phyloP scores from a whole-genome alignment of 2,888 invertebrate species.

The Lycia hirtaria region DNA sequence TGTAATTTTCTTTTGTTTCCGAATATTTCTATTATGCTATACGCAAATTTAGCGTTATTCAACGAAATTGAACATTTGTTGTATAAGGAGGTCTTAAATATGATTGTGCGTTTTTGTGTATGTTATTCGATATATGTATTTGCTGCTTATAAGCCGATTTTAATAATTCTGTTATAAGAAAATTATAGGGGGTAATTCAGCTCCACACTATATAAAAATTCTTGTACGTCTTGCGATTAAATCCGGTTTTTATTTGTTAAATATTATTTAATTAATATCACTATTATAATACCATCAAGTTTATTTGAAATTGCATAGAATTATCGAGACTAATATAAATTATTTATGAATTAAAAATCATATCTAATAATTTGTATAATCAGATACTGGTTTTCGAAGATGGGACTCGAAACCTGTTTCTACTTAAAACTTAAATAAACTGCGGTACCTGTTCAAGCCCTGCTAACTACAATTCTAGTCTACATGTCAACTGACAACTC shows the following conservation, averaged over 20 bases:
- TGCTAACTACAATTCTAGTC: neutral
- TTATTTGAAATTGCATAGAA: neutral
- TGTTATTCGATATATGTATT: too few relatives aligned
- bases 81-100: too few relatives aligned
- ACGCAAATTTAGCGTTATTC: neutral
- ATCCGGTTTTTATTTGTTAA: too few relatives aligned
- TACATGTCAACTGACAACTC: too few relatives aligned
- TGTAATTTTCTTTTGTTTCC: neutral
- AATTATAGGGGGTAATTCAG: too few relatives aligned
- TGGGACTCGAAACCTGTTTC: constrained; percentile 31
- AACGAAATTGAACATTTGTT: too few relatives aligned
- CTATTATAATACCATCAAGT: neutral
- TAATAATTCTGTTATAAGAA: too few relatives aligned
- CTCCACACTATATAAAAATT: too few relatives aligned
- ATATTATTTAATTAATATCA: neutral
- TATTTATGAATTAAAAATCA: constrained; percentile 28
- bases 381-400: constrained; percentile 24
- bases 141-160: too few relatives aligned
- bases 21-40: too few relatives aligned
- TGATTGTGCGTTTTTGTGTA: too few relatives aligned
- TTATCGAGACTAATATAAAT: constrained; percentile 10
- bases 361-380: constrained; percentile 19
- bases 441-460: neutral
- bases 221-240: too few relatives aligned
- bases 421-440: constrained; percentile 7